Conservation (phyloP, 64 coral and sea anemone genomes). For the Catalaphyllia jardinei region DNA sequence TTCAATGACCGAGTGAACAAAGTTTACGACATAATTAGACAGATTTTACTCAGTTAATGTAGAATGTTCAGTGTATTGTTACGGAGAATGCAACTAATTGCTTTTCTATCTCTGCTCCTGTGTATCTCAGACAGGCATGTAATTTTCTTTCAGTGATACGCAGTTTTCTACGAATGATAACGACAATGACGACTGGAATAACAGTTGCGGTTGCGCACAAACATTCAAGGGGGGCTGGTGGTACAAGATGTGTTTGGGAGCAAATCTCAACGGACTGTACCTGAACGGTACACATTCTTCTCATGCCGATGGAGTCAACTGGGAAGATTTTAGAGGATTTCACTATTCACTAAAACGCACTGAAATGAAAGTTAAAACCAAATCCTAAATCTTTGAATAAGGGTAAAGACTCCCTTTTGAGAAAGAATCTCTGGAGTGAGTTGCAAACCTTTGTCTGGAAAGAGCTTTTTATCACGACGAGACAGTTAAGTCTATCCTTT, state of each 20-base stretch:
- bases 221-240: conserved; percentile 4
- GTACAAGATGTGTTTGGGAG: background rate
- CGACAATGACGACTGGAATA: background rate
- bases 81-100: no score
- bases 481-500: no score
- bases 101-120: background rate
- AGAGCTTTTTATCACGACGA: no score
- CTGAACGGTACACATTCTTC: background rate
- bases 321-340: background rate
- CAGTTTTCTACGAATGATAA: background rate
- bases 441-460: no score
- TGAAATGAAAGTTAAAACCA: conserved; percentile 38
- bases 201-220: background rate
- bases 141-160: background rate
- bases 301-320: conserved; percentile 19
- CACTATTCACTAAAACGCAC: conserved; percentile 23
- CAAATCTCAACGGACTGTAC: conserved; percentile 41
- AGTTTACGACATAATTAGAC: background rate
- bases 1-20: background rate
- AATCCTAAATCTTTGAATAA: background rate
- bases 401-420: no score
- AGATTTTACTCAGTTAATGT: background rate
- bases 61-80: no score
- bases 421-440: no score
- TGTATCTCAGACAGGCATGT: no score